Percentiles rank a stretch among this genome's conserved stretches.
Conservation (phyloP, 2,113 vertebrate genomes). For the Cygnus atratus region DNA sequence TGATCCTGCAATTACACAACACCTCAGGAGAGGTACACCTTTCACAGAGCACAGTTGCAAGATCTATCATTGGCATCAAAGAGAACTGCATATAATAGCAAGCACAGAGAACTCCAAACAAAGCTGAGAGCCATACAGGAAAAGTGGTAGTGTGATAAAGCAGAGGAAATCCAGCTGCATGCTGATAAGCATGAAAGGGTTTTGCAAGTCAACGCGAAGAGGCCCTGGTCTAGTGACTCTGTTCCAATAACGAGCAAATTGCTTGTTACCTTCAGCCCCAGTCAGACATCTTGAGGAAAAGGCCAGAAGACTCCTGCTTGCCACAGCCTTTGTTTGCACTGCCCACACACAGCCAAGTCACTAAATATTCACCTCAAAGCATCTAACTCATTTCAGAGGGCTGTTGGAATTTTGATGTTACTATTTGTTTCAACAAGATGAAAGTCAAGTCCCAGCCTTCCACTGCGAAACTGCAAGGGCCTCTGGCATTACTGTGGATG, state of each 20-base stretch:
- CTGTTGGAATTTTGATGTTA: background rate
- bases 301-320: background rate
- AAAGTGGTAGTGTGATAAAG: constrained; percentile 63
- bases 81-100: constrained; percentile 52
- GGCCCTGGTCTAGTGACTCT: background rate
- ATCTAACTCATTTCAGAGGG: background rate
- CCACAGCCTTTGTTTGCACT: constrained; percentile 25
- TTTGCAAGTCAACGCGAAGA: constrained; percentile 35
- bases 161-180: constrained; percentile 64
- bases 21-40: constrained; percentile 25
- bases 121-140: constrained; percentile 63
- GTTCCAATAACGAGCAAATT: background rate
- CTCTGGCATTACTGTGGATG: background rate
- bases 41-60: constrained; percentile 4
- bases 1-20: constrained; percentile 53
- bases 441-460: background rate
- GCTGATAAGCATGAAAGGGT: constrained; percentile 67
- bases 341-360: background rate
- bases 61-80: constrained; percentile 55
- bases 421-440: constrained; percentile 5
- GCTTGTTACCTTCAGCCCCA: background rate
- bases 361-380: constrained; percentile 10
- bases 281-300: background rate
- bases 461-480: background rate
- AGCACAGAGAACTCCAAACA: constrained; percentile 60